Conservation (phyloP, 1,140 invertebrate genomes). For the Agraylea sexmaculata region DNA sequence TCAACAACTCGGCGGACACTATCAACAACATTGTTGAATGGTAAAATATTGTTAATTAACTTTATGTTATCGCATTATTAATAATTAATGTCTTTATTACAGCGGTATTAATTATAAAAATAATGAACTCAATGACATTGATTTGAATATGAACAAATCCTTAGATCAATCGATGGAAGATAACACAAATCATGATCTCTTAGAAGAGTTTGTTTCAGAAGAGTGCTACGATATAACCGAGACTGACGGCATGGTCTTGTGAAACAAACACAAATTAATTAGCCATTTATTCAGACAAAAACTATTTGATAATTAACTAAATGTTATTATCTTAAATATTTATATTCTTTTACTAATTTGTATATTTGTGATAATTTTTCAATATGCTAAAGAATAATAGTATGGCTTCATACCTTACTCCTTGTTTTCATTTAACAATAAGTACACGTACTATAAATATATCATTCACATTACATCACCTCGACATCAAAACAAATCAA, state of each 20-base stretch:
- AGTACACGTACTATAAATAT: too few relatives aligned
- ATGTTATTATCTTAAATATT: too few relatives aligned
- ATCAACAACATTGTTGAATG: background rate
- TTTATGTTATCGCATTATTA: background rate
- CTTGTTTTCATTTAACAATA: too few relatives aligned
- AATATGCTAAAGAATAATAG: too few relatives aligned
- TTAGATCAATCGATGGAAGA: background rate
- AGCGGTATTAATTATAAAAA: slow-evolving; percentile 6
- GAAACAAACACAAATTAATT: background rate
- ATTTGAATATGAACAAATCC: background rate
- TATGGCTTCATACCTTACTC: too few relatives aligned
- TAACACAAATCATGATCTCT: slow-evolving; percentile 1
- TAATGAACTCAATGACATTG: background rate
- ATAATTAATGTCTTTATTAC: slow-evolving; percentile 9
- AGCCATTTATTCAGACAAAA: too few relatives aligned
- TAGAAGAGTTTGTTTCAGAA: slow-evolving; percentile 22
- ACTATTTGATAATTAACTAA: too few relatives aligned
- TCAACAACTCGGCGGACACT: slow-evolving; percentile 13
- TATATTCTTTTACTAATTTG: too few relatives aligned
- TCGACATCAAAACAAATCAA: too few relatives aligned
- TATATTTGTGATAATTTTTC: too few relatives aligned
- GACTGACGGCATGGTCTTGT: slow-evolving; percentile 20
- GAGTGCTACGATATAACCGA: slow-evolving; percentile 32
- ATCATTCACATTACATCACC: too few relatives aligned
- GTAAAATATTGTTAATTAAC: background rate